Evolutionary conservation across 2,888 invertebrate genomes (phyloP).

Genomic region (Cantharis rustica): DNA sequence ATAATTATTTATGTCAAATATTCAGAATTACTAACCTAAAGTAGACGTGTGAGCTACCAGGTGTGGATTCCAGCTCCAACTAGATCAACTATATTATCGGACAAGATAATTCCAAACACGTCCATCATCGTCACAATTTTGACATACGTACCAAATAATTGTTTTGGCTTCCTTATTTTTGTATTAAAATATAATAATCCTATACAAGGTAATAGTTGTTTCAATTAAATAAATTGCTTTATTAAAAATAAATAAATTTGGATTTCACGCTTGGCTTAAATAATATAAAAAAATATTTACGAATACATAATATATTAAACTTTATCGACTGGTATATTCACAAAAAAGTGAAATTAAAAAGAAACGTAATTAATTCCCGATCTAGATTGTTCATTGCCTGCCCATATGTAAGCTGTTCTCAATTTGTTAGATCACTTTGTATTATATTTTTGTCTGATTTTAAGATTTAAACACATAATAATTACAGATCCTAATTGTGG

Average conservation of each 20-base stretch:
- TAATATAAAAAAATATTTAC: not conserved
- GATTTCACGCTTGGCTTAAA: not conserved
- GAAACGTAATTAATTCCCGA: not conserved
- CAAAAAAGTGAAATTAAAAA: not conserved
- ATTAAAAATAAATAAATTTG: not conserved
- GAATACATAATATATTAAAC: not conserved
- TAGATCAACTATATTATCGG: conserved; percentile 47
- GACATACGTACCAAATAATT: conserved; percentile 50
- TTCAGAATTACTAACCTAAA: conserved; percentile 42
- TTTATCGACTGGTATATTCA: not conserved
- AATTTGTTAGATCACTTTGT: conserved; percentile 42
- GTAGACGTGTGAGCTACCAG: conserved; percentile 41
- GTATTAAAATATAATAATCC: conserved; percentile 43
- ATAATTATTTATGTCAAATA: conserved; percentile 48
- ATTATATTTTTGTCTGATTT: conserved; percentile 50
- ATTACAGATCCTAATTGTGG: conserved; percentile 51
- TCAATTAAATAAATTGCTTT: not conserved
- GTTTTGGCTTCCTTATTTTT: conserved; percentile 50
- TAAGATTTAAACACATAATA: conserved; percentile 51
- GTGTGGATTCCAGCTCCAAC: conserved; percentile 42
- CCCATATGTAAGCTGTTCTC: conserved; percentile 18
- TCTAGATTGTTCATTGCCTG: not conserved
- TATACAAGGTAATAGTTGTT: conserved; percentile 3
- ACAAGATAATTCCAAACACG: conserved; percentile 51
- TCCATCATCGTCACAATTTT: conserved; percentile 50